Evolutionary conservation across 2,113 vertebrate species (phyloP).

Genomic region (Gadus macrocephalus): DNA sequence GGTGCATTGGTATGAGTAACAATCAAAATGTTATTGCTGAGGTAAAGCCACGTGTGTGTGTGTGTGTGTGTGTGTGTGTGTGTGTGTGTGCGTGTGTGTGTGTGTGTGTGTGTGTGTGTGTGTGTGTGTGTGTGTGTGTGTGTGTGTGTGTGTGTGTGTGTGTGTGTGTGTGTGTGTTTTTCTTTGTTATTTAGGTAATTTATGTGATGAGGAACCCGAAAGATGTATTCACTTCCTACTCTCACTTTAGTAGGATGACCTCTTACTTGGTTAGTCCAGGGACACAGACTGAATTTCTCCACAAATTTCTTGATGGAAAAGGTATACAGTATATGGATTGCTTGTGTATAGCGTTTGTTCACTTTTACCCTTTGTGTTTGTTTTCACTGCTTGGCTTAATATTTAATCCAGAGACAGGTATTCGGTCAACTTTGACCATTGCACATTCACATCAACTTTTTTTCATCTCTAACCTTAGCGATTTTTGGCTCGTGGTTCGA

Average conservation of each 20-base stretch:
- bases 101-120: too few relatives aligned
- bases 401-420: too few relatives aligned
- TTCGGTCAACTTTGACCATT: too few relatives aligned
- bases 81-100: background rate
- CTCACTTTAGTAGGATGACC: slow-evolving; percentile 53
- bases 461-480: slow-evolving; percentile 41
- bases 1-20: too few relatives aligned
- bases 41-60: too few relatives aligned
- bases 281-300: slow-evolving; percentile 59
- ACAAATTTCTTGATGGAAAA: slow-evolving; percentile 68
- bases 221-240: slow-evolving; percentile 69
- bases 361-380: background rate
- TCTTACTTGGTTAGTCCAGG: slow-evolving; percentile 61
- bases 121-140: too few relatives aligned
- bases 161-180: background rate
- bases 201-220: slow-evolving; percentile 70
- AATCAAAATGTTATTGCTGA: too few relatives aligned
- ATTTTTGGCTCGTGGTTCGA: slow-evolving; percentile 74
- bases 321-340: slow-evolving; percentile 32
- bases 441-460: background rate
- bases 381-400: too few relatives aligned
- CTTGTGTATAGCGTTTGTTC: background rate
- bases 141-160: too few relatives aligned
- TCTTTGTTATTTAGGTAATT: slow-evolving; percentile 56
- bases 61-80: too few relatives aligned